Percentiles rank a stretch among this genome's conserved stretches.
Evolutionary conservation across 2,797 vertebrate genomes (phyloP).

Genomic region (Chaetophractus vellerosus): DNA sequence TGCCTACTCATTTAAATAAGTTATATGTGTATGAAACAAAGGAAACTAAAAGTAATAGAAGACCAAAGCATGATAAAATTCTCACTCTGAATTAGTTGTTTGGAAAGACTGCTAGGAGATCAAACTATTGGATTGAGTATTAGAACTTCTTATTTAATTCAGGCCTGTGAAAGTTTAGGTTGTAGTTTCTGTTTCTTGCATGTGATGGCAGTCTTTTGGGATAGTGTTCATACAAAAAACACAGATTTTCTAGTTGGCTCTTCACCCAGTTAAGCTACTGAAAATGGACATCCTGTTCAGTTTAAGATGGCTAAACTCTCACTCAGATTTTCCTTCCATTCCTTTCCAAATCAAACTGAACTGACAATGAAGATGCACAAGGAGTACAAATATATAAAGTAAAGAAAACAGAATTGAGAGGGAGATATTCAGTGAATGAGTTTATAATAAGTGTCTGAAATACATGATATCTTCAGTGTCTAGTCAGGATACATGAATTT

Average conservation of each 20-base stretch:
- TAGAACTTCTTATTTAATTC: conserved; percentile 54
- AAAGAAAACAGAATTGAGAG: not conserved
- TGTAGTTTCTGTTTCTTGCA: conserved; percentile 36
- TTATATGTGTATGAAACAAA: not conserved
- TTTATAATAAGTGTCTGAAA: conserved; percentile 26
- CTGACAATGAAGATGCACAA: not conserved
- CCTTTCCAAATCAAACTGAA: conserved; percentile 26
- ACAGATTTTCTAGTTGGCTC: conserved; percentile 54
- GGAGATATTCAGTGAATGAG: not conserved
- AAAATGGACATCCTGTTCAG: not conserved
- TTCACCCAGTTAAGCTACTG: conserved; percentile 62
- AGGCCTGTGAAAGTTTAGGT: not conserved
- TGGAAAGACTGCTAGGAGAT: conserved; percentile 34
- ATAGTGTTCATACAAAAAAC: conserved; percentile 51
- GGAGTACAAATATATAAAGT: not conserved
- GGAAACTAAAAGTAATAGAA: not conserved
- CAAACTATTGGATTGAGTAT: not conserved
- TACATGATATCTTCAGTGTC: not conserved
- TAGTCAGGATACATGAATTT: not conserved
- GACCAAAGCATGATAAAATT: conserved; percentile 51
- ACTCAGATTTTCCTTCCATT: not conserved
- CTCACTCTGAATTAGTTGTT: not conserved
- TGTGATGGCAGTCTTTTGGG: conserved; percentile 23
- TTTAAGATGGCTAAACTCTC: conserved; percentile 14
- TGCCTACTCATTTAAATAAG: conserved; percentile 38